phyloP scores from a whole-genome alignment of 2,797 vertebrate genomes.

The Rhinella marina region DNA sequence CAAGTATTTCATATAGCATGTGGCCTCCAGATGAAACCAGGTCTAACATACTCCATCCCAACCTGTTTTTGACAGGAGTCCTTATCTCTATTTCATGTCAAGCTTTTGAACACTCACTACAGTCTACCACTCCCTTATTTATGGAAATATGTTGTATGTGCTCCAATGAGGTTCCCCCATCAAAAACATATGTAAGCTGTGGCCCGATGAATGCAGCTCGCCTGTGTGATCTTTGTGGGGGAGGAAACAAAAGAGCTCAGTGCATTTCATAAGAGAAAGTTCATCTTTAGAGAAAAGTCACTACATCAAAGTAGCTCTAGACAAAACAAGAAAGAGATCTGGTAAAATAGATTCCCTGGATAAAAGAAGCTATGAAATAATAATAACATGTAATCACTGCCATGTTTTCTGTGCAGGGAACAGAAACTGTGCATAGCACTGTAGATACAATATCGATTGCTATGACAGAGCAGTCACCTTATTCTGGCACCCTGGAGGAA shows the following conservation, averaged over 20 bases:
- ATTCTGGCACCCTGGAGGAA: neutral
- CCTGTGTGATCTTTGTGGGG: constrained; percentile 50
- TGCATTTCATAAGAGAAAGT: constrained; percentile 20
- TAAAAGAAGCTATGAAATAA: constrained; percentile 19
- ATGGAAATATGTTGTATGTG: constrained; percentile 38
- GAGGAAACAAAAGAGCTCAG: neutral
- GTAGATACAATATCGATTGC: neutral
- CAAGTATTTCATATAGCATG: constrained; percentile 40
- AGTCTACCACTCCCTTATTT: constrained; percentile 37
- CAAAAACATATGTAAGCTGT: constrained; percentile 44
- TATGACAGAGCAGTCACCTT: neutral
- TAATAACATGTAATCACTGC: constrained; percentile 14
- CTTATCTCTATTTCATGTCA: constrained; percentile 49
- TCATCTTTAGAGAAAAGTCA: constrained; percentile 22
- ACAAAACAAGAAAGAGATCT: constrained; percentile 32
- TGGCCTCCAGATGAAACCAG: constrained; percentile 49
- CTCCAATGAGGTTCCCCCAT: constrained; percentile 24
- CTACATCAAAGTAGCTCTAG: constrained; percentile 30
- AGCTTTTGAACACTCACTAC: constrained; percentile 39
- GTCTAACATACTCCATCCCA: constrained; percentile 16
- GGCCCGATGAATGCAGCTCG: constrained; percentile 30
- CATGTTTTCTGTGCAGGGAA: neutral
- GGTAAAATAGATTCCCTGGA: constrained; percentile 6
- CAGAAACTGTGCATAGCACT: neutral
- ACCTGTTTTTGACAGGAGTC: constrained; percentile 23